Base-by-base conservation (phyloP, 2,797 vertebrate genomes). In the Dicrostonyx torquatus region DNA sequence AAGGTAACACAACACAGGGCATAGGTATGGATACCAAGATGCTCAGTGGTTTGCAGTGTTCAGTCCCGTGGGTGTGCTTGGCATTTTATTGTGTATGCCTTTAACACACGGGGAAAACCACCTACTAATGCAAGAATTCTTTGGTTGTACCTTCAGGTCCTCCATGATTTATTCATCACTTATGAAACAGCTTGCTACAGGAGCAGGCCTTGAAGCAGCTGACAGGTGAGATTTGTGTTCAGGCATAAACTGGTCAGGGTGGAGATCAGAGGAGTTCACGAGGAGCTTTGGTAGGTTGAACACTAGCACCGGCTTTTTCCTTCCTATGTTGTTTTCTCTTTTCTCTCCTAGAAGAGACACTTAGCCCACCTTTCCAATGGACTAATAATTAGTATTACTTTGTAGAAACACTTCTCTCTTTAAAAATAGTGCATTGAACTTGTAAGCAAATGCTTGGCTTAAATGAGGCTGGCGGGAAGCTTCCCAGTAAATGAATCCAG, bases 401-500 rank as follows among this genome's bases (percentile, higher is more conserved):
- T 26, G 76, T 55, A 85, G 87, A 93, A 72, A 94, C 80, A 31
- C 18, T 26, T 60, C 20, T 86, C 37, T n/a, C 22, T 70, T 88
- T 50, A 22, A 22, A 34, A 58, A 53, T 92, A 85, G 85, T 43
- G 45, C 15, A 79, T 70, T 84, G 66, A 10, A 75, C 76, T 88
- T 72, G 62, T 86, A 86, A 95, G 43, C 60, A 84, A 80, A 86
- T 1, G 2, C 76, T 83, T 87, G 37, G 34, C 89, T 95, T 94
- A 92, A 96, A 80, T 79, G 90, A 82, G 18, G 14, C 48, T 94
- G 91, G 68, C 92, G 72, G 94, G 94, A 78, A 91, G 2, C 70
- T 89, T 92, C 68, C 91, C 80, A 88, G 91, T 83, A 90, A 95
- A 45, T 53, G 72, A 53, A 95, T 93, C 55, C 75, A 78, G 62